phyloP scores from a whole-genome alignment of 2,888 invertebrate genomes.

The Idaea aversata region DNA sequence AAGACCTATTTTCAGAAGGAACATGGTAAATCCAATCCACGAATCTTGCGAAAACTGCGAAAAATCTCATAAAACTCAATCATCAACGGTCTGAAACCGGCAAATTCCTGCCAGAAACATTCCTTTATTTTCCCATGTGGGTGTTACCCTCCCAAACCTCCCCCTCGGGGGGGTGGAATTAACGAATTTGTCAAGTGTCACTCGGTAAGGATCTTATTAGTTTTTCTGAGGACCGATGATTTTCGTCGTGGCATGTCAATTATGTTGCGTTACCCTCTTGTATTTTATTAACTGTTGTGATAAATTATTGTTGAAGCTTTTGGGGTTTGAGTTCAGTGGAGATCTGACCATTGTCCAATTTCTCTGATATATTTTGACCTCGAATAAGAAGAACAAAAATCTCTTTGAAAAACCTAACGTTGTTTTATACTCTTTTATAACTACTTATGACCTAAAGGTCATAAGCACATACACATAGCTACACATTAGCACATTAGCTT shows the following conservation, averaged over 20 bases:
- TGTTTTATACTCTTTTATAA: too few species aligned
- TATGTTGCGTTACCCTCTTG: conserved; percentile 33
- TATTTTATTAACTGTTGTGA: conserved; percentile 32
- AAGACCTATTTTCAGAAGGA: conserved; percentile 1
- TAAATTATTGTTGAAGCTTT: conserved; percentile 29
- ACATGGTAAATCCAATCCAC: conserved; percentile 9
- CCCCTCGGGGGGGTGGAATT: conserved; percentile 49
- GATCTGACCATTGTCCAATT: not conserved
- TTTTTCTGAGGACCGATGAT: conserved; percentile 60
- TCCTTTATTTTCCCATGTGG: conserved; percentile 46
- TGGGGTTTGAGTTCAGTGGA: conserved; percentile 1
- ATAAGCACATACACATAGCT: too few species aligned
- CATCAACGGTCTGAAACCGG: conserved; percentile 27
- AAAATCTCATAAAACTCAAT: conserved; percentile 29
- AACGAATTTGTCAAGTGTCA: conserved; percentile 79
- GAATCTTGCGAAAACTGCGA: conserved; percentile 13
- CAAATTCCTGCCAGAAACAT: conserved; percentile 41
- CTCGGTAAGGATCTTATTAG: conserved; percentile 64
- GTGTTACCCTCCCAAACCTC: conserved; percentile 27
- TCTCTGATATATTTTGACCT: not conserved
- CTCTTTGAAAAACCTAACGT: too few species aligned
- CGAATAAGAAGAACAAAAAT: too few species aligned
- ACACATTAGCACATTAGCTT: too few species aligned
- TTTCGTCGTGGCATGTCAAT: conserved; percentile 53
- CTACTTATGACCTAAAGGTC: too few species aligned